Evolutionary conservation across 2,888 invertebrate genomes (phyloP).

Genomic region (Microctonus aethiopoides): DNA sequence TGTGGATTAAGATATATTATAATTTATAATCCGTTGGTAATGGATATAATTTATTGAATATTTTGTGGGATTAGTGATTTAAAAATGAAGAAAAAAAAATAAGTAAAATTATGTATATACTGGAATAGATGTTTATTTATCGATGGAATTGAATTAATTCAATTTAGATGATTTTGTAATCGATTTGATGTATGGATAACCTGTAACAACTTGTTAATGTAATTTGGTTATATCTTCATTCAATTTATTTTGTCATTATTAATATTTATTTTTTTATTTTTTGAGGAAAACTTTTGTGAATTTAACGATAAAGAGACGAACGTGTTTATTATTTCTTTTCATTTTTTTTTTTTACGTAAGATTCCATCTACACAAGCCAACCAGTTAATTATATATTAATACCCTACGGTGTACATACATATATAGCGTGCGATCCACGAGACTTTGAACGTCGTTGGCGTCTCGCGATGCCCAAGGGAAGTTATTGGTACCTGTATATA

Average conservation of each 20-base stretch:
- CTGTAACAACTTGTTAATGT: background rate
- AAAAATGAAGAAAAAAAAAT: background rate
- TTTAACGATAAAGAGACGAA: constrained; percentile 55
- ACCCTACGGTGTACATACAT: constrained; percentile 42
- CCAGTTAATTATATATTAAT: constrained; percentile 66
- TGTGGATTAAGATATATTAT: background rate
- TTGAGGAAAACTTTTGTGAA: constrained; percentile 6
- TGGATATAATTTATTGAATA: background rate
- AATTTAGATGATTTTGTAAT: background rate
- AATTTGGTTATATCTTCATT: background rate
- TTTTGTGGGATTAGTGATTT: background rate
- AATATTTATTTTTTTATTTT: constrained; percentile 2
- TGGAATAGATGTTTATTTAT: background rate
- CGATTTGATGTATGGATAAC: background rate
- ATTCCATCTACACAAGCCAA: constrained; percentile 60
- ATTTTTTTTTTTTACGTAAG: constrained; percentile 39
- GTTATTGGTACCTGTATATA: constrained; percentile 29
- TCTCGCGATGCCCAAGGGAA: constrained; percentile 35
- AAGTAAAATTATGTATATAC: background rate
- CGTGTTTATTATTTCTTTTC: too few relatives aligned
- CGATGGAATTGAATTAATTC: background rate
- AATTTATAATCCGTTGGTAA: background rate
- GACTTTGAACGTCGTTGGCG: constrained; percentile 17
- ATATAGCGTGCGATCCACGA: constrained; percentile 57
- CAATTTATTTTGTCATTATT: background rate